Evolutionary conservation across 2,888 invertebrate species (phyloP).

Genomic region (Lasioglossum morio): DNA sequence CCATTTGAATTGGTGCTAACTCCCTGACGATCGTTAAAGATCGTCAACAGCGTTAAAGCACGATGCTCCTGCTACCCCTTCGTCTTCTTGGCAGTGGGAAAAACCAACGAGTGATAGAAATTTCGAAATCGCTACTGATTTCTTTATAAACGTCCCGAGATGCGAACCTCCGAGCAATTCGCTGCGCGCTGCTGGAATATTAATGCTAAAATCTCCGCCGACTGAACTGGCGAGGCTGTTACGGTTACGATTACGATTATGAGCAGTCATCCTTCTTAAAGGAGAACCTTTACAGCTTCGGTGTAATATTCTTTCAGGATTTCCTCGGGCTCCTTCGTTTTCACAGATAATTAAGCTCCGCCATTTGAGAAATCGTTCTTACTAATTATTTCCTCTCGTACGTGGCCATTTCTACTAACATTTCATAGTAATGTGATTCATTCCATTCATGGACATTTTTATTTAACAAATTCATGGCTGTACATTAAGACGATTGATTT

Average conservation of each 20-base stretch:
- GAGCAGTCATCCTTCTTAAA: conserved; percentile 62
- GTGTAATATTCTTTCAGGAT: conserved; percentile 54
- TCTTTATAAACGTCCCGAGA: conserved; percentile 67
- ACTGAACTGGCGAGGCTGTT: conserved; percentile 60
- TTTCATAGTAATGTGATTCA: not conserved
- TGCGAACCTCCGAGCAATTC: conserved; percentile 43
- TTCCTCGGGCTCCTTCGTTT: conserved; percentile 14
- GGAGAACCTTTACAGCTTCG: conserved; percentile 48
- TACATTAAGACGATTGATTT: no score
- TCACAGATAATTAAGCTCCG: not conserved
- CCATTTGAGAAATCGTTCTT: conserved; percentile 1
- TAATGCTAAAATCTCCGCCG: conserved; percentile 64
- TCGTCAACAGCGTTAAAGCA: conserved; percentile 1
- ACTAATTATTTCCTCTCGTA: not conserved
- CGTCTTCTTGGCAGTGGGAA: conserved; percentile 42
- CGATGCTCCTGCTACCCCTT: not conserved
- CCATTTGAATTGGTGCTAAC: conserved; percentile 41
- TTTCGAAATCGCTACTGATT: conserved; percentile 61
- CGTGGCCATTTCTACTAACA: not conserved
- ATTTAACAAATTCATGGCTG: not conserved
- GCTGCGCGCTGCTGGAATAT: conserved; percentile 62
- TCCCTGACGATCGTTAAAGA: conserved; percentile 22
- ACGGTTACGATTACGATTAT: conserved; percentile 69
- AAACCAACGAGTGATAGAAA: conserved; percentile 51
- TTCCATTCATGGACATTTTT: not conserved